Conservation (phyloP, 1,140 invertebrate species). For the Brachionus asplanchnoidis region DNA sequence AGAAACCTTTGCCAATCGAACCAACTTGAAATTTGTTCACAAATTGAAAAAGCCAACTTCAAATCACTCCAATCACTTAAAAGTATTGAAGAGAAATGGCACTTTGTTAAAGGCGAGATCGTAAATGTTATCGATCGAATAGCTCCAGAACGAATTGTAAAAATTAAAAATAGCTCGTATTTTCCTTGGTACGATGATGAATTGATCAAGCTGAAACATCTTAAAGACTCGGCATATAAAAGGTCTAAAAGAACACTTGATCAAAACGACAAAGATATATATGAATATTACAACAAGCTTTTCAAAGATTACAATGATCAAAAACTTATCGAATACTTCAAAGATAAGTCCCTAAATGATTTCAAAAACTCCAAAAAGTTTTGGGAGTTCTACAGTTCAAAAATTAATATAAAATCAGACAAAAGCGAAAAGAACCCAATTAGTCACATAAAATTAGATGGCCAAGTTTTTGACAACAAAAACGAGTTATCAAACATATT, state of each 20-base stretch:
- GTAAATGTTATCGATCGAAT: background rate
- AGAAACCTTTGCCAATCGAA: background rate
- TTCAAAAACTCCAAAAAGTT: background rate
- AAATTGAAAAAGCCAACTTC: background rate
- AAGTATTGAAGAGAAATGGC: background rate
- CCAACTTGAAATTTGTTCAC: background rate
- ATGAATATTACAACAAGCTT: background rate
- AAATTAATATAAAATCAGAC: background rate
- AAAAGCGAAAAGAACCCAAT: background rate
- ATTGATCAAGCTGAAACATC: background rate
- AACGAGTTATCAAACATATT: background rate
- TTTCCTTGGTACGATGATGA: background rate
- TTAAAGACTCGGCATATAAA: background rate
- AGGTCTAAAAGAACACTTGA: background rate
- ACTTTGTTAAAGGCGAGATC: background rate
- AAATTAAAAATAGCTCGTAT: background rate
- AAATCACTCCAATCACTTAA: background rate
- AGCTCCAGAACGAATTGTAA: background rate
- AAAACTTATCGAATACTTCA: background rate
- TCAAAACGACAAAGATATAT: background rate
- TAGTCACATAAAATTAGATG: background rate
- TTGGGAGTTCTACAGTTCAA: background rate
- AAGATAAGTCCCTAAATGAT: background rate
- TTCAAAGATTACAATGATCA: slow-evolving; percentile 1
- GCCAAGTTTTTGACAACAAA: background rate